Base-by-base conservation (phyloP, 2,113 vertebrate genomes). In the Equus przewalskii region DNA sequence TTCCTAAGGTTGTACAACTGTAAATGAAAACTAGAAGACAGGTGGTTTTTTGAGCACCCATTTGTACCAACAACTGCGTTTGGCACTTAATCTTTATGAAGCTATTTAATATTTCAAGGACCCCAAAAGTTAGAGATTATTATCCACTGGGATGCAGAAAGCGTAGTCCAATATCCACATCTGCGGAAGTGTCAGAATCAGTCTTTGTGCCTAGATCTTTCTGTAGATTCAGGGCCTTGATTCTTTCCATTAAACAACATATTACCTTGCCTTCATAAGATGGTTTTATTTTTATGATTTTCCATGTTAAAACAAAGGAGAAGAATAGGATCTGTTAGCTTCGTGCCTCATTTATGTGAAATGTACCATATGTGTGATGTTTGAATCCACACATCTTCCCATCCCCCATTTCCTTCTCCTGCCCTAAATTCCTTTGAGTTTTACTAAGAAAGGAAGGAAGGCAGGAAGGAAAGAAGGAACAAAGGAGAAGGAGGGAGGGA, bases 401-500 rank as follows among this genome's bases (percentile, higher is more conserved):
- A 46, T 76, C 62, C n/a, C 82, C 87, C 44, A 46, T 93, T 97
- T 89, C 67, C 51, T 97, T 97, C 86, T 93, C 9, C 88, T 94
- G 83, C 75, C 81, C 49, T 64, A 10, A 92, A 94, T 98, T 87
- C 82, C 95, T 54, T 19, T 96, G 54, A 78, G 54, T 87, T 79
- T 98, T 96, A 94, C 41, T 96, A 96, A 98, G 85, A 58, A 98
- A 98, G 11, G n/a, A 58, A 13, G 10, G 3, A 14, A 67, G 0
- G 10, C n/a, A 24, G 4, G n/a, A 56, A 22, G 3, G 14, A 4
- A 21, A 16, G 2, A 30, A n/a, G 70, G 19, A 65, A 56, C 64
- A 54, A 46, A 83, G 76, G 92, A 94, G 94, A 85, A 7, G 24
- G 3, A 10, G 28, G 22, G 7, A 41, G 24, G 41, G 1, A 41